Conservation (phyloP, 2,888 invertebrate species). For the Caenorhabditis angaria region DNA sequence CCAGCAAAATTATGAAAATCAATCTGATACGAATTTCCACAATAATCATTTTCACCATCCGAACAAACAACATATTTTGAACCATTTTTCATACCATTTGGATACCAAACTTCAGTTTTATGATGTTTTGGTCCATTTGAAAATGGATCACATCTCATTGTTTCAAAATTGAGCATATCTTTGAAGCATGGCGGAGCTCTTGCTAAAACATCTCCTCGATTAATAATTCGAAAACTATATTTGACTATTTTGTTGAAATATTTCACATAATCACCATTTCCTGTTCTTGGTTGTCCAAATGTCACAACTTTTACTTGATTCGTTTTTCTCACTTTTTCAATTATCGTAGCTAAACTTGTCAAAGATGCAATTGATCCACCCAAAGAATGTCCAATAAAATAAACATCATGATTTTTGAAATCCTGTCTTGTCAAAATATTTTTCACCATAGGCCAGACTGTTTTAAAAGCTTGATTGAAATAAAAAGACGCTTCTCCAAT, state of each 20-base stretch:
- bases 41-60: conserved; percentile 28
- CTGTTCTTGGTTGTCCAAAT: conserved; percentile 30
- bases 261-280: conserved; percentile 26
- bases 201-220: conserved; percentile 22
- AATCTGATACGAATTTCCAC: conserved; percentile 13
- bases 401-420: conserved; percentile 22
- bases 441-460: neutral
- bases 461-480: neutral
- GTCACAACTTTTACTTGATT: conserved; percentile 26
- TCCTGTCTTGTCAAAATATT: neutral
- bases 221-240: conserved; percentile 30
- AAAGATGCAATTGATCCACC: conserved; percentile 26
- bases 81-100: conserved; percentile 28
- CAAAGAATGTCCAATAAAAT: conserved; percentile 35
- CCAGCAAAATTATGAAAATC: conserved; percentile 21
- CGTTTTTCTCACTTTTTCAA: conserved; percentile 3
- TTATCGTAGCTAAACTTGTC: conserved; percentile 18
- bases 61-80: conserved; percentile 23
- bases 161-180: conserved; percentile 18
- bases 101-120: conserved; percentile 30
- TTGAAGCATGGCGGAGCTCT: conserved; percentile 33
- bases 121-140: conserved; percentile 33
- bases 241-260: conserved; percentile 24
- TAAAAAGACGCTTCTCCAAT: neutral
- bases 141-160: conserved; percentile 21